Base-by-base conservation (phyloP, 2,113 vertebrate species). In the Rhabdornis inornatus region DNA sequence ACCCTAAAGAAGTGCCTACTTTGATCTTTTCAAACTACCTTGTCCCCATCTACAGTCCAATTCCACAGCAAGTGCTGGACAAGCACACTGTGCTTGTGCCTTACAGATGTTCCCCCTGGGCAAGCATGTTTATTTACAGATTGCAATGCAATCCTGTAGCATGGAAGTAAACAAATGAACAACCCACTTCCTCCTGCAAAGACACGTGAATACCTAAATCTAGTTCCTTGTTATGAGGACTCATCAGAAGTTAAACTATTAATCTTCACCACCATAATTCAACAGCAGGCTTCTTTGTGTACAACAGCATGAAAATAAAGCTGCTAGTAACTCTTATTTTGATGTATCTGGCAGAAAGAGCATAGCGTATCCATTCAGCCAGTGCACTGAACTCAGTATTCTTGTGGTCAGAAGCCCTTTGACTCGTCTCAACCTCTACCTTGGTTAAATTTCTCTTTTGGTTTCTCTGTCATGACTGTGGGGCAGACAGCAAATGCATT, bases 381-480 rank as follows among this genome's bases (percentile, higher is more conserved):
- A n/a, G 10, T 16, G 24, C 44, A 56, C n/a, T 59, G 60, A 93
- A 66, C 30, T 74, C 39, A 13, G 44, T 64, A 64, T 49, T 78
- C 37, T 40, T 45, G 57, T 42, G 70, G 57, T 71, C 50, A 87
- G 49, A 75, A 68, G 69, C 23, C 31, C 44, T 89, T 94, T 45
- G 61, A 84, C 42, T 76, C 16, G 2, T 42, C 68, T 89, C 60
- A 74, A 8, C 52, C 64, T 60, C 55, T 49, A 37, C 69, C 45
- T 87, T 20, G 11, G 76, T 60, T 93, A 75, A 92, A 88, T 90
- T 95, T 74, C 71, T 83, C 79, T 83, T 93, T 90, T 60, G 75
- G 52, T 40, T 95, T 85, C 70, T 53, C 31, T 59, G 40, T 50
- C 81, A 85, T 37, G n/a, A 57, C 83, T 76, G 31, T 75, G 63